Evolutionary conservation across 2,888 invertebrate species (phyloP), one percentile per base, ranked within the genome.

Genomic region (Drosophila histrio): DNA sequence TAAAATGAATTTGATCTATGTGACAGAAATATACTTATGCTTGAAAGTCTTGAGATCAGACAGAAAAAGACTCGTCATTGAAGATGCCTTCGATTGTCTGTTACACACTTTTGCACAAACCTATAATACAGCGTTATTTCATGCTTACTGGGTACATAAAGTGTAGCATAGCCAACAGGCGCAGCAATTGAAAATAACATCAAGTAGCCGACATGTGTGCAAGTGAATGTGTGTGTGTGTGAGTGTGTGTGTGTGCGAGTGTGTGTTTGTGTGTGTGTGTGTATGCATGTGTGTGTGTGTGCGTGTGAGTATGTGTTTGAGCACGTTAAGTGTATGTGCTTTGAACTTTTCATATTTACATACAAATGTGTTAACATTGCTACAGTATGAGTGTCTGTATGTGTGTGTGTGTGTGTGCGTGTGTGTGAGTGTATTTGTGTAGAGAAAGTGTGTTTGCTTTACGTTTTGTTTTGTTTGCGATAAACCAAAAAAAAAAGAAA

Each of bases 301-400:
- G 30, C 11, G 53, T 56, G 50, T 57, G 65, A 52, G 49, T 73
- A 59, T 52, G 43, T 75, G 67, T 84, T 71, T 84, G 68, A 75
- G 76, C 54, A 80, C 72, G 76, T 61, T 81, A 87, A 78, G 81
- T 80, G 82, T 76, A 58, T 87, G 70, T 87, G 81, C 82, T 82
- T 87, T 82, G 85, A 82, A 82, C 81, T 82, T 82, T 84, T 79
- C 65, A 79, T 77, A 86, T 81, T 85, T 77, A 71, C 83, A 83
- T 79, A 79, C 73, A 79, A 79, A 76, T 83, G 73, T 58, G 77
- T 69, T 64, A 49, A 53, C 61, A 49, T 15, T 58, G 30, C 21
- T 19, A 19, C 32, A 24, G 22, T 6, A 19, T 11, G 30, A 30
- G 32, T 39, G 21, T 41, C 34, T 17, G 15, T 13, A 30, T 57